Conservation (phyloP, 2,113 vertebrate genomes). For the Plotosus lineatus region DNA sequence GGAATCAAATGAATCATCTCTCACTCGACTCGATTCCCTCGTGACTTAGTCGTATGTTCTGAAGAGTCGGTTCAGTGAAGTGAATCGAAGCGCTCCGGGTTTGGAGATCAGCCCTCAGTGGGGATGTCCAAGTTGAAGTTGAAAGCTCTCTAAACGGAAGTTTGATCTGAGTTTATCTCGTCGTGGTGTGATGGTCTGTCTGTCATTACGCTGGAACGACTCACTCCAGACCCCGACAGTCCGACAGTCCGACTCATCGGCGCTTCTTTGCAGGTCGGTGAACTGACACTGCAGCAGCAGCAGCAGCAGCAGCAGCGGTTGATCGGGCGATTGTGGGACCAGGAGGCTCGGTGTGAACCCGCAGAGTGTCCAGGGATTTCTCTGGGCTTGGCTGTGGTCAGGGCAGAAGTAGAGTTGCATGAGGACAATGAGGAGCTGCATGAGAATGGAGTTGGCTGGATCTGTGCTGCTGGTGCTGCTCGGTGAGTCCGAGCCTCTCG, state of each 20-base stretch:
- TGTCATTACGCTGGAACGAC: background rate
- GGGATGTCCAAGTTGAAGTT: background rate
- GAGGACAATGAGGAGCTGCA: conserved; percentile 8
- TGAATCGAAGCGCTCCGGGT: conserved; percentile 1
- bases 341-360: background rate
- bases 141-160: background rate
- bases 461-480: conserved; percentile 7
- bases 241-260: background rate
- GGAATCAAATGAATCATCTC: background rate
- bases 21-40: background rate
- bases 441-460: conserved; percentile 16
- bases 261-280: background rate
- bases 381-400: background rate
- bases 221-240: background rate
- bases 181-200: background rate
- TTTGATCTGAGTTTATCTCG: background rate
- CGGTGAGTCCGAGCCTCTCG: conserved; percentile 28
- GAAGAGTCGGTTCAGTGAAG: conserved; percentile 23
- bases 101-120: background rate
- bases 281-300: background rate
- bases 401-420: background rate
- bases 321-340: background rate
- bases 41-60: background rate
- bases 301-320: too few species aligned
- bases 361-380: background rate